Evolutionary conservation across 2,113 vertebrate species (phyloP).

Genomic region (Megatriorchis doriae): DNA sequence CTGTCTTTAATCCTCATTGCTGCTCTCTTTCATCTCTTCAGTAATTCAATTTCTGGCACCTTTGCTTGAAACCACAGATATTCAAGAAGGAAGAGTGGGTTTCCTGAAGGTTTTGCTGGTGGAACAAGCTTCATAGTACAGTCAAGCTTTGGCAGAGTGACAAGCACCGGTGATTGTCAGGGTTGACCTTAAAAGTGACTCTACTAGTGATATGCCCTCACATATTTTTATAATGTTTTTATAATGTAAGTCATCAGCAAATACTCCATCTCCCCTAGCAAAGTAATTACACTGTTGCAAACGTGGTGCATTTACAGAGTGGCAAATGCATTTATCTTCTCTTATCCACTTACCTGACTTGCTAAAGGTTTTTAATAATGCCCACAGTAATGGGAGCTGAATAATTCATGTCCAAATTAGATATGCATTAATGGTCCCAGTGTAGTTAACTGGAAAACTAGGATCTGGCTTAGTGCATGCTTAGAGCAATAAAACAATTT

Average conservation of each 20-base stretch:
- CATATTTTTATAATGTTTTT: background rate
- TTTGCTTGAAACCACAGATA: background rate
- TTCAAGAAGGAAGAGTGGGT: background rate
- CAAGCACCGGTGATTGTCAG: background rate
- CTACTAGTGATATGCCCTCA: background rate
- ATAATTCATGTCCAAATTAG: conserved; percentile 58
- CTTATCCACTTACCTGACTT: conserved; percentile 18
- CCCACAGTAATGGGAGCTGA: conserved; percentile 3
- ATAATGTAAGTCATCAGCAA: background rate
- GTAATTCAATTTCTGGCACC: background rate
- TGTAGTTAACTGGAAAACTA: conserved; percentile 43
- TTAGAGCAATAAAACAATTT: conserved; percentile 31
- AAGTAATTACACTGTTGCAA: background rate
- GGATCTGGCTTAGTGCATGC: background rate
- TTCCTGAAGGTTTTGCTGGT: background rate
- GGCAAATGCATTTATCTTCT: conserved; percentile 30
- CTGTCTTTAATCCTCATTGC: background rate
- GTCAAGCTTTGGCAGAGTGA: background rate
- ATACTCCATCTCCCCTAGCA: background rate
- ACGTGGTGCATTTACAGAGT: background rate
- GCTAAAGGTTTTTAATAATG: conserved; percentile 32
- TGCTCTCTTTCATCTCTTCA: background rate
- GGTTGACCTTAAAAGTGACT: background rate
- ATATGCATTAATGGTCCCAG: conserved; percentile 14
- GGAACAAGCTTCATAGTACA: background rate